Base-by-base conservation (phyloP, 2,888 invertebrate species). In the Xestia ashworthii region DNA sequence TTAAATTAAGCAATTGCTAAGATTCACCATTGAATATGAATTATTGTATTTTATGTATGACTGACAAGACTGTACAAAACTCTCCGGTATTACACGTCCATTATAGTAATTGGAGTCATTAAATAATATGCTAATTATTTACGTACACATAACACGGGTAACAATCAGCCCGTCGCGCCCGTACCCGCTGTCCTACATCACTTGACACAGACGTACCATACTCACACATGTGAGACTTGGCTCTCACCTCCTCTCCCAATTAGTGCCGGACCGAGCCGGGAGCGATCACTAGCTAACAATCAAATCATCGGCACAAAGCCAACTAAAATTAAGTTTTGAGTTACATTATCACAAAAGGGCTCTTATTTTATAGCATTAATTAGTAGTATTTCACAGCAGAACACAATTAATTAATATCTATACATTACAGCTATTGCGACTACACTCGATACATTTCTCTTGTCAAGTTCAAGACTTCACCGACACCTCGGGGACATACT, bases 211-310 rank as follows among this genome's bases (percentile, higher is more conserved):
- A 25, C 16, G 16, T 25, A 19, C 19, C n/a, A 48, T 19, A 55
- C 48, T n/a, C 78, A 65, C 41, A 48, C 22, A 32, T 19, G 11
- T n/a, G 50, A 62, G 16, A 16, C 53, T 25, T 11, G 19, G 14
- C n/a, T 38, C 14, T 55, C 5, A 12, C 46, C 12, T 64, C 32
- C 44, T 16, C 6, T 50, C 32, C 46, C 46, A 53, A 80, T 62
- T 48, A 66, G 16, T 50, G 6, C n/a, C 65, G 8, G n/a, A 25
- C 25, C 14, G 48, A 58, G 58, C 58, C 50, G 16, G 72, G 50
- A 55, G 68, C 44, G n/a, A 69, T 58, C 55, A 50, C 44, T 65
- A 73, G 58, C 44, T 60, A 68, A 58, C 50, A 38, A 48, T 67
- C 19, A 55, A 67, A 22, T 14, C 11, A 25, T n/a, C 44, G 11